Evolutionary conservation across 2,113 vertebrate species (phyloP), one percentile per base, ranked within the genome.

Genomic region (Oenanthe melanoleuca): DNA sequence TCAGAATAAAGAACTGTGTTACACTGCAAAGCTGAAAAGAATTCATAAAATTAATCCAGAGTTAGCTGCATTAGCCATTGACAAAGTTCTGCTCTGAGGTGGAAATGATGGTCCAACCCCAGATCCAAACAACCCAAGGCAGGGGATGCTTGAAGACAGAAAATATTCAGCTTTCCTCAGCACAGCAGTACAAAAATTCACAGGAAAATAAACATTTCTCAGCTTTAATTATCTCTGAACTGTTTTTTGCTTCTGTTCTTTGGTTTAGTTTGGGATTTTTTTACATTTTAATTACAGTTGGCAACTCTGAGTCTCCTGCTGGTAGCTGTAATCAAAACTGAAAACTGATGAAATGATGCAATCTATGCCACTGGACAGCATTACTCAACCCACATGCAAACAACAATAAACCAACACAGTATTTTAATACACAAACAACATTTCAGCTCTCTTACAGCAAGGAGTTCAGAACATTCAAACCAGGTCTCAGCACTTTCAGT

Each of bases 201-300:
- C 29, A 64, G 52, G 33, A 88, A 92, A 92, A 93, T 37, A 96
- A 88, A 61, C 9, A 20, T 77, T 92, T 80, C 84, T 70, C 80
- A 80, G 61, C 47, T 63, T 91, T 95, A 84, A 72, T 93, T 94
- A 63, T 91, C 83, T 91, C 80, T 71, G 38, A 91, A 84, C 65
- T 52, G 12, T 0, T 73, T 70, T 57, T 72, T 81, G 31, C 37
- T 64, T 47, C 31, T 66, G 53, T 38, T 45, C 50, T 55, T 72
- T 52, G n/a, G 55, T 75, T 71, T 29, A 3, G 42, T 23, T 66
- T 50, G 31, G 19, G 12, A 5, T 26, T 56, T 44, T 66, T 70
- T 63, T 42, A 80, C 52, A 71, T 86, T 93, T 93, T 95, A 94
- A 94, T 94, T 96, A 92, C 80, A 70, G 53, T 80, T 94, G 64